Base-by-base conservation (phyloP, 1,140 invertebrate genomes). In the Pseudachorutes palmiensis region DNA sequence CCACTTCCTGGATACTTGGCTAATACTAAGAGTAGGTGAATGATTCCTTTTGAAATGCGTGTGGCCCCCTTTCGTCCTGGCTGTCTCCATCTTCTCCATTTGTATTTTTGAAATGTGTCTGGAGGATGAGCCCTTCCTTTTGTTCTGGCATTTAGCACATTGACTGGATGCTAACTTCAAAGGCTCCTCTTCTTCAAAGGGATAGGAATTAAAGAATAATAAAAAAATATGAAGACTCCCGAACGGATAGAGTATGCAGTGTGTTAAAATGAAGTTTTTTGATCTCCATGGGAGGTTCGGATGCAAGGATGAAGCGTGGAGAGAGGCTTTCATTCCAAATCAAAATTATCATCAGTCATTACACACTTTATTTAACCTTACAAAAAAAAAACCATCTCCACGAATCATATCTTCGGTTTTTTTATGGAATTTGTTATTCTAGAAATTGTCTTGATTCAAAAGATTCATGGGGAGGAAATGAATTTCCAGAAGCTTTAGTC, bases 131-230 rank as follows among this genome's bases (percentile, higher is more conserved):
- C 51, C 24, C 19, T 45, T 19, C 19, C 36, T 55, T 55, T 55
- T 55, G 51, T 55, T 55, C 12, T 26, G 51, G 9, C 24, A 55
- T 55, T 55, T 55, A 55, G 51, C 51, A 55, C 51, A 26, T 55
- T 24, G 24, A 55, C 12, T 41, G 36, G 36, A 41, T 9, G 36
- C 36, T 41, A n/a, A n/a, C n/a, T n/a, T n/a, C n/a, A n/a, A n/a
- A n/a, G n/a, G n/a, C n/a, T n/a, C n/a, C n/a, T n/a, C n/a, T n/a
- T 55, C 24, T 22, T 14, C 9, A 55, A 24, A 22, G 51, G 51
- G 24, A 26, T 14, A 55, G 12, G 51, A 55, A 24, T 55, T 12
- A 24, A 55, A 24, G 12, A 26, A 22, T 26, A 55, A 55, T 55
- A 55, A 55, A 55, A 55, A 19, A 5, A 55, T 9, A 55, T 5